These are phyloP conservation scores for Lucinisca nassula DNA, from an alignment of 2,888 invertebrate species.

Conservation along the genomic window DNA sequence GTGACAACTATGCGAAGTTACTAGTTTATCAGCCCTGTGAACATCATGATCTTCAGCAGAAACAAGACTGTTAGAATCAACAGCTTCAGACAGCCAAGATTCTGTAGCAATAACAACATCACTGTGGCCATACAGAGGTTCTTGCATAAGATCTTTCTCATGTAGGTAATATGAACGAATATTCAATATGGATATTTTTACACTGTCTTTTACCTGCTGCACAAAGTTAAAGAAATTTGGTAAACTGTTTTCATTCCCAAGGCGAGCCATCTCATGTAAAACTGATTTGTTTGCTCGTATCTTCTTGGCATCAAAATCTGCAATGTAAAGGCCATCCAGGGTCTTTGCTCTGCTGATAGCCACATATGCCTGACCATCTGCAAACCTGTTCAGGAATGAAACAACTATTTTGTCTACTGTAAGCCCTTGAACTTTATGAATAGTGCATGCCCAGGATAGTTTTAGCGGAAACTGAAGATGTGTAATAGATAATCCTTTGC, in stretches of 20 bases:
- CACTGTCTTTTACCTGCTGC: background rate
- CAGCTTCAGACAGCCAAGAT: too few species aligned
- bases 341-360: conserved; percentile 35
- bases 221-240: background rate
- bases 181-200: background rate
- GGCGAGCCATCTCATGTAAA: background rate
- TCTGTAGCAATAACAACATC: too few species aligned
- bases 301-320: background rate
- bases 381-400: conserved; percentile 10
- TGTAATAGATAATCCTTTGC: background rate
- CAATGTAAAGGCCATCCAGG: conserved; percentile 22
- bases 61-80: too few species aligned
- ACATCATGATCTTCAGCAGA: too few species aligned
- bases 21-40: too few species aligned
- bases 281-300: background rate
- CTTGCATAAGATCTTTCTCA: background rate
- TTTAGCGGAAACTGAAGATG: conserved; percentile 20
- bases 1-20: too few species aligned
- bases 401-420: conserved; percentile 33
- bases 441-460: conserved; percentile 39
- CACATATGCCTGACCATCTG: conserved; percentile 29
- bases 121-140: too few species aligned
- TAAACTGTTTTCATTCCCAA: background rate
- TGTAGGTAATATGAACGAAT: background rate
- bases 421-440: conserved; percentile 46